Conservation (phyloP, 35 echinoderm and acorn worm species). For the Holothuria glaberrima region DNA sequence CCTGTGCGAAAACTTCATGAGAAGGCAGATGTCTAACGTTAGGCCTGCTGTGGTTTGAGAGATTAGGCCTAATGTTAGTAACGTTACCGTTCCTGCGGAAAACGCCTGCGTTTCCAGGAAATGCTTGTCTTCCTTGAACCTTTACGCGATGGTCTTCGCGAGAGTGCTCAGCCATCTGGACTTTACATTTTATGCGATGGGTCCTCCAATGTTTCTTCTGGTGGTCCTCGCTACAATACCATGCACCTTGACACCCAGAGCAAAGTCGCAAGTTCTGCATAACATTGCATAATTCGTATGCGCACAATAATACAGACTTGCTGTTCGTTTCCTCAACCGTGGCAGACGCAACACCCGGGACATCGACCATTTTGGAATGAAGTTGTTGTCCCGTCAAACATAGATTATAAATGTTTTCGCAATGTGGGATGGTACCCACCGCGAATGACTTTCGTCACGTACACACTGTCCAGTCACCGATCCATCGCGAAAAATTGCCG, state of each 20-base stretch:
- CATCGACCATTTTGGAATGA: constrained; percentile 1
- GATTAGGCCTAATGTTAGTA: not conserved
- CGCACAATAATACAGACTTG: constrained; percentile 32
- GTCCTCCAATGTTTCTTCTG: constrained; percentile 72
- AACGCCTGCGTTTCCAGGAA: not conserved
- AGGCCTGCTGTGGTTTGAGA: not conserved
- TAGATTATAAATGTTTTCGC: too few relatives aligned
- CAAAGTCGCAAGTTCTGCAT: constrained; percentile 76
- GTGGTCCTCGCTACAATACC: constrained; percentile 84
- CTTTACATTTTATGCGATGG: constrained; percentile 67
- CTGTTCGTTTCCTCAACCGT: not conserved
- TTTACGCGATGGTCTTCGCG: not conserved
- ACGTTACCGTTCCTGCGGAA: too few relatives aligned
- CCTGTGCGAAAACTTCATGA: not conserved
- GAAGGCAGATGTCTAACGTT: not conserved
- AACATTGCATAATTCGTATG: constrained; percentile 71
- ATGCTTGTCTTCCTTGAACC: not conserved
- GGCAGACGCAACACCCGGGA: not conserved
- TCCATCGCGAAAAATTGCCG: too few relatives aligned
- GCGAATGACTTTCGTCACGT: constrained; percentile 37
- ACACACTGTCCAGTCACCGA: not conserved
- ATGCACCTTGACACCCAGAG: constrained; percentile 64
- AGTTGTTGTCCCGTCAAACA: not conserved
- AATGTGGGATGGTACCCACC: not conserved
- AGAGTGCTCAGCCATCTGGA: not conserved